Evolutionary conservation across 2,797 vertebrate genomes (phyloP).

Genomic region (Pantherophis alleghaniensis): DNA sequence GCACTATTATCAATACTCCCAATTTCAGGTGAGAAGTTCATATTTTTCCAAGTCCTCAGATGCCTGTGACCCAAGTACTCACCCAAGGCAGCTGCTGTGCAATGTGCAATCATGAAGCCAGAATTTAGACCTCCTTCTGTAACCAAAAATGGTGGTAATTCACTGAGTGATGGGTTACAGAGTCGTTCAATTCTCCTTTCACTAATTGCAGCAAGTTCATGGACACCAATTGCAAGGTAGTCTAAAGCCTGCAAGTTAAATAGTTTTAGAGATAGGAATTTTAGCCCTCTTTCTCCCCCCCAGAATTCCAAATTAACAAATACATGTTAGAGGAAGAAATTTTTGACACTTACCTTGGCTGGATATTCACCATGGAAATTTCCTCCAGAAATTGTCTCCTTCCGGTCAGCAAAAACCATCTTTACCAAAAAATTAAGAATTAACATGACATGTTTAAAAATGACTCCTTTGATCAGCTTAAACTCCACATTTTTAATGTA

Average conservation of each 20-base stretch:
- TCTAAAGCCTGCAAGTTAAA: conserved; percentile 83
- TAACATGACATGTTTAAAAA: neutral
- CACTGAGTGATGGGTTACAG: conserved; percentile 94
- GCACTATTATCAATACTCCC: neutral
- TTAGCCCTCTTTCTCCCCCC: neutral
- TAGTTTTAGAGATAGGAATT: conserved; percentile 6
- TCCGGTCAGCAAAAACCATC: conserved; percentile 97
- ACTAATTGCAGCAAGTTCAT: conserved; percentile 94
- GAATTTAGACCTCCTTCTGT: conserved; percentile 97
- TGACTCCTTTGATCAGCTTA: neutral
- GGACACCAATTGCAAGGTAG: conserved; percentile 92
- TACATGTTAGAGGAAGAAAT: neutral
- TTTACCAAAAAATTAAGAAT: conserved; percentile 74
- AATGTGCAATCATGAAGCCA: conserved; percentile 99
- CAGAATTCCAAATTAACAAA: neutral
- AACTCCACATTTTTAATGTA: neutral
- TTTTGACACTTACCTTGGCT: conserved; percentile 82
- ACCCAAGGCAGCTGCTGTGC: conserved; percentile 94
- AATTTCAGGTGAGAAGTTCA: neutral
- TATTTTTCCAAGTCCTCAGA: neutral
- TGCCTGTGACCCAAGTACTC: conserved; percentile 44
- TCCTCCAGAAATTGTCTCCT: conserved; percentile 96
- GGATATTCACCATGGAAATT: conserved; percentile 99
- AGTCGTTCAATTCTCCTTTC: conserved; percentile 94
- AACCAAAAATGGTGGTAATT: conserved; percentile 95